Evolutionary conservation across 2,888 invertebrate species (phyloP), one percentile per base, ranked within the genome.

Genomic region (Nysson spinosus): DNA sequence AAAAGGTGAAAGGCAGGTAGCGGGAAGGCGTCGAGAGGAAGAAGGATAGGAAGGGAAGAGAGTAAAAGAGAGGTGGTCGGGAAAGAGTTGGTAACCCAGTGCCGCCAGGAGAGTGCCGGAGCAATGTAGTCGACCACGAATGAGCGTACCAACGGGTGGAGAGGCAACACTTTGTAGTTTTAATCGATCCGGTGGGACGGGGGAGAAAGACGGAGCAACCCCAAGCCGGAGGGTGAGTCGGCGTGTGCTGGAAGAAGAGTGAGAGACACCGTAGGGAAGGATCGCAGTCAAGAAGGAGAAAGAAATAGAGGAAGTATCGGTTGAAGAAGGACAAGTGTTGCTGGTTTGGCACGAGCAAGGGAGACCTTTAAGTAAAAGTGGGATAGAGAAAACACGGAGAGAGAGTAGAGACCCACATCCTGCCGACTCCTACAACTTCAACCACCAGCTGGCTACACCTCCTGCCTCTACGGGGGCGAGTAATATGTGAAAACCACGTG

Each of bases 91-190:
- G 80, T 85, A 82, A 84, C 84, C 82, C 81, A 84, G 82, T 85
- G 80, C 72, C 72, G 79, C 50, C 62, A 74, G 73, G 72, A 71
- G 76, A 78, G 70, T 75, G 70, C 72, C 75, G 74, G 70, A 78
- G 82, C 80, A 79, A 81, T 81, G 81, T 82, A 84, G 83, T 83
- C 80, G 80, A 85, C 84, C 85, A 80, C 85, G 85, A 84, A 83
- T 80, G 82, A 84, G 79, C 79, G 80, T 79, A 82, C 77, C 78
- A 78, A 71, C 78, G 80, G 75, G 81, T 77, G 80, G 78, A 80
- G 79, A 80, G 81, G 78, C 78, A 83, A 82, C 83, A 85, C 83
- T 85, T 85, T 85, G 83, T 85, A 83, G 82, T 83, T 83, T 85
- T 83, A 85, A 85, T 85, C 83, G 85, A 85, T 83, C 82, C 80